Base-by-base conservation (phyloP, 2,888 invertebrate genomes). In the Hemicrepidius hirtus region DNA sequence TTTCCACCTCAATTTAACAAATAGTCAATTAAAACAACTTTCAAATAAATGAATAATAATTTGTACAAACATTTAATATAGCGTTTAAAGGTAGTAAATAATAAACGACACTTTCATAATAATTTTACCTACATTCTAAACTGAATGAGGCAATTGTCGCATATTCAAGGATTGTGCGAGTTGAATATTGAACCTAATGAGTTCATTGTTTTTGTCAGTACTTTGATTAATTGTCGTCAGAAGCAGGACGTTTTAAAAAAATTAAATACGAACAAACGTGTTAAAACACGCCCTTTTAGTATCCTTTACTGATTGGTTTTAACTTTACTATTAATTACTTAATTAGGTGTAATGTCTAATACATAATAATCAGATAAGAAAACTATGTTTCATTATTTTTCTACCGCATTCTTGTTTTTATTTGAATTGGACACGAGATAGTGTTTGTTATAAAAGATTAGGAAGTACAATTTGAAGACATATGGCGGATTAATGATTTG, bases 81-180 rank as follows among this genome's bases (percentile, higher is more conserved):
- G 35, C 37, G 37, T 37, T 4, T 18, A 20, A 10, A 37, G 28
- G 53, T 21, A 46, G 18, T 46, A 46, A 46, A 46, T 46, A 46
- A 18, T 46, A 40, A 46, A 9, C 18, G 50, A 1, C 44, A 28
- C 62, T 62, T 62, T 62, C 44, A 44, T 62, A 62, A 44, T 9
- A 62, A 59, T 62, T 44, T 37, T 62, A 4, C 59, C 24, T 62
- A 44, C 64, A 49, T 64, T 64, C 64, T 64, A 64, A 64, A n/a
- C 44, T 13, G 32, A 32, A 28, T n/a, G 46, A 28, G 63, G 63
- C 24, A 60, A 37, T 59, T 59, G 40, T 59, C 37, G 44, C 44
- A 62, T 18, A 62, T 62, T 20, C 12, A 41, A 20, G 10, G 9
- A 63, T 63, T 63, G 32, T 35, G 62, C 44, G 44, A 62, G 35